Conservation (phyloP, 2,113 vertebrate species). For the Ramphastos sulfuratus region DNA sequence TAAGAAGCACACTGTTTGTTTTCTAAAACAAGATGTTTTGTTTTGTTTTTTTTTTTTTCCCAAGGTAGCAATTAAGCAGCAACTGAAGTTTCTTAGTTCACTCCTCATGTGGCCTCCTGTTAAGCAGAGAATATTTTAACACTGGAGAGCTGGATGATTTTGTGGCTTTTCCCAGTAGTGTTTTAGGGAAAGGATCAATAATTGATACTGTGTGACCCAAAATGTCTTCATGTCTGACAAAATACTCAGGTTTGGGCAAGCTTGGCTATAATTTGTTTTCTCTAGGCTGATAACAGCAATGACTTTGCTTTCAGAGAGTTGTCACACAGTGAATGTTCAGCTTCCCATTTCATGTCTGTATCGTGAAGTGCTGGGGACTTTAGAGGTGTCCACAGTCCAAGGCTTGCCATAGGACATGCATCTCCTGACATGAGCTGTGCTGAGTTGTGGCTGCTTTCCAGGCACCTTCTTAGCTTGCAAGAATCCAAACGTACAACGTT, state of each 20-base stretch:
- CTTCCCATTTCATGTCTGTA: not conserved
- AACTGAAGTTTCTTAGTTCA: not conserved
- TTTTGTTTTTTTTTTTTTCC: not conserved
- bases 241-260: not conserved
- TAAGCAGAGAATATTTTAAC: not conserved
- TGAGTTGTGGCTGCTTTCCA: not conserved
- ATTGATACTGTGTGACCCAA: not conserved
- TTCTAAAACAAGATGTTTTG: not conserved
- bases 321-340: not conserved
- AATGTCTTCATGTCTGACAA: not conserved
- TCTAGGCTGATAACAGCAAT: not conserved
- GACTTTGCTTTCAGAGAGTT: not conserved
- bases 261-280: not conserved
- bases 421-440: not conserved
- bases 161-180: not conserved
- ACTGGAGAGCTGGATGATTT: not conserved
- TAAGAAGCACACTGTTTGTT: slow-evolving; percentile 57
- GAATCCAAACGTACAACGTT: not conserved
- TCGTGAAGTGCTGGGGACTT: not conserved
- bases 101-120: not conserved
- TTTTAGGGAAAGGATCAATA: not conserved
- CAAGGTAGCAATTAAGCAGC: not conserved
- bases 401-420: not conserved
- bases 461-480: not conserved
- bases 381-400: not conserved